phyloP scores from a whole-genome alignment of 1,140 invertebrate species.

The Danaus plexippus region DNA sequence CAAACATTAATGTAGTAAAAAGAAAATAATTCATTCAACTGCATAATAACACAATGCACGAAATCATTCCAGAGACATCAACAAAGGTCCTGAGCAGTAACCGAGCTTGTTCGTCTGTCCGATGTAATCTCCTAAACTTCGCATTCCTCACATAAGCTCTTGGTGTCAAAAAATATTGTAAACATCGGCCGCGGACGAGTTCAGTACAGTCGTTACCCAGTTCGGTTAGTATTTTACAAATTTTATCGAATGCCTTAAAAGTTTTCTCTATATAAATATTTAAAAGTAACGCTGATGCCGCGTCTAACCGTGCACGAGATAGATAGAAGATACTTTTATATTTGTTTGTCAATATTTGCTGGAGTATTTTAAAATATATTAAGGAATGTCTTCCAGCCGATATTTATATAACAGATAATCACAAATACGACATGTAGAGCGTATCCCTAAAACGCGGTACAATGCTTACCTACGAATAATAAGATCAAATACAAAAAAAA shows the following conservation, averaged over 20 bases:
- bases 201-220: slow-evolving; percentile 9
- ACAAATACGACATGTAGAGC: not conserved
- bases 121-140: slow-evolving; percentile 44
- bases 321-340: slow-evolving; percentile 1
- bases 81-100: slow-evolving; percentile 32
- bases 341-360: not conserved
- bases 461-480: slow-evolving; percentile 61
- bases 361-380: not conserved
- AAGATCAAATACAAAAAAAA: slow-evolving; percentile 51
- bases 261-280: not conserved
- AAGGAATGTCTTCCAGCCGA: not conserved
- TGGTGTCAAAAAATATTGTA: slow-evolving; percentile 35
- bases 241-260: not conserved
- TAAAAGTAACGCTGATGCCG: not conserved
- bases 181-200: slow-evolving; percentile 17
- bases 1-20: too few relatives aligned
- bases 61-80: slow-evolving; percentile 11
- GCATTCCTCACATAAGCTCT: slow-evolving; percentile 53
- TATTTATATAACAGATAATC: not conserved
- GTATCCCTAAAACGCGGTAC: slow-evolving; percentile 35
- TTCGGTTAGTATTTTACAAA: not conserved
- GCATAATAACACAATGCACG: slow-evolving; percentile 14
- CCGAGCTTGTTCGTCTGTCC: slow-evolving; percentile 28
- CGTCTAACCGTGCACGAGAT: not conserved
- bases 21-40: slow-evolving; percentile 7